Conservation (phyloP, 2,797 vertebrate genomes). For the Acropternis orthonyx region DNA sequence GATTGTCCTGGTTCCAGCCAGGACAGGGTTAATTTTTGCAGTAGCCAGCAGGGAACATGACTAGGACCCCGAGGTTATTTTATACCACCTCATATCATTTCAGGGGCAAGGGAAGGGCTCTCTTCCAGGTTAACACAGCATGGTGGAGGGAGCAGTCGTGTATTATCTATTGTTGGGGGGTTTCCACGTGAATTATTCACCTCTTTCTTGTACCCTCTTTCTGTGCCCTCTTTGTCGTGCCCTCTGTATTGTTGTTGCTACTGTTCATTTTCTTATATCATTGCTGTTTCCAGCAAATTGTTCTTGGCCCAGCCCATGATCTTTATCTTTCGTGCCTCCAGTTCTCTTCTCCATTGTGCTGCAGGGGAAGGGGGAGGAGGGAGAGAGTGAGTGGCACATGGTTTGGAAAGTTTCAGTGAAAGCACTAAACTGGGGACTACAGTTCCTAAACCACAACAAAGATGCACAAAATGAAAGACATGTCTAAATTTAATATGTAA, state of each 20-base stretch:
- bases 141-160: fast-evolving
- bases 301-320: neutral
- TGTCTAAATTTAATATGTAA: neutral
- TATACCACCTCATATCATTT: neutral
- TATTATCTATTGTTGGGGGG: fast-evolving
- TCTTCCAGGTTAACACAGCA: fast-evolving
- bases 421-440: neutral
- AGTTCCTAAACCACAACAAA: neutral
- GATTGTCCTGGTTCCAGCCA: neutral
- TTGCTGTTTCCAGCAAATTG: neutral
- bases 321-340: neutral
- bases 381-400: fast-evolving
- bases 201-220: neutral
- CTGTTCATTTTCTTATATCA: neutral
- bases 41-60: neutral
- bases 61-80: neutral
- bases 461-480: neutral
- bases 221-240: neutral
- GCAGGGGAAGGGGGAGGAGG: neutral
- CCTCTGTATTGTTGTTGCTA: neutral
- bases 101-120: neutral
- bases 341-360: neutral
- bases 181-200: fast-evolving
- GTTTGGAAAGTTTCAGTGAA: neutral
- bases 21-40: neutral